Evolutionary conservation across 2,113 vertebrate species (phyloP).

Genomic region (Balaenoptera acutorostrata): DNA sequence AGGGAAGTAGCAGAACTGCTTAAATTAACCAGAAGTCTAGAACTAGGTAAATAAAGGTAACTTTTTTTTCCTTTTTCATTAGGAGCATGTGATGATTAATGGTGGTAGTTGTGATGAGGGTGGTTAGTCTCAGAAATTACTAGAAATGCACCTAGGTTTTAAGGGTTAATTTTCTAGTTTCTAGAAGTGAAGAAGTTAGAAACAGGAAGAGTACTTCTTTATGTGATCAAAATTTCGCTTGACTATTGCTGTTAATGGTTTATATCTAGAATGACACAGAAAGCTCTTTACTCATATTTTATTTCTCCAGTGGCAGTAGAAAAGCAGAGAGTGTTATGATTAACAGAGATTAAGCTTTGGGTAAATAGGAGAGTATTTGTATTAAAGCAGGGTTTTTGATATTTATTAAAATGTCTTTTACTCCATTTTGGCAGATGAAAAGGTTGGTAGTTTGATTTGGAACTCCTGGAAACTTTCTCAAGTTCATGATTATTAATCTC

Average conservation of each 20-base stretch:
- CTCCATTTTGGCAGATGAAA: background rate
- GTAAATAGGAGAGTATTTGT: background rate
- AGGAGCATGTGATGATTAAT: background rate
- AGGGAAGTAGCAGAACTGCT: background rate
- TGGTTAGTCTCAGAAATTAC: background rate
- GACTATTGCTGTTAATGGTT: background rate
- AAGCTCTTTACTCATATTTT: background rate
- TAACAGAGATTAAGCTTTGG: background rate
- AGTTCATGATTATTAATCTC: slow-evolving; percentile 16
- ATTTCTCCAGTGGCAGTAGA: background rate
- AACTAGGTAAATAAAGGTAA: background rate
- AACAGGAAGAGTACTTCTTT: background rate
- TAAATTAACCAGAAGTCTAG: background rate
- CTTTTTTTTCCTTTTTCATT: background rate
- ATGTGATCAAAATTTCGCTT: background rate
- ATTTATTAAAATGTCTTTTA: background rate
- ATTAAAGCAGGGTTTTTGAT: background rate
- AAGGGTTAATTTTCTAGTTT: background rate
- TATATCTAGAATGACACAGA: background rate
- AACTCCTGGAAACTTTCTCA: background rate
- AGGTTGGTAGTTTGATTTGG: background rate
- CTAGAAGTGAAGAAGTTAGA: background rate
- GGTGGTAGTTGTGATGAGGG: background rate
- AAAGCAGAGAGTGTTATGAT: background rate
- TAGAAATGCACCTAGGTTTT: background rate